Evolutionary conservation across 30 jellyfish, hydroid and myxozoan species (phyloP), one percentile per base, ranked within the genome.

Genomic region (Aurelia coerulea): DNA sequence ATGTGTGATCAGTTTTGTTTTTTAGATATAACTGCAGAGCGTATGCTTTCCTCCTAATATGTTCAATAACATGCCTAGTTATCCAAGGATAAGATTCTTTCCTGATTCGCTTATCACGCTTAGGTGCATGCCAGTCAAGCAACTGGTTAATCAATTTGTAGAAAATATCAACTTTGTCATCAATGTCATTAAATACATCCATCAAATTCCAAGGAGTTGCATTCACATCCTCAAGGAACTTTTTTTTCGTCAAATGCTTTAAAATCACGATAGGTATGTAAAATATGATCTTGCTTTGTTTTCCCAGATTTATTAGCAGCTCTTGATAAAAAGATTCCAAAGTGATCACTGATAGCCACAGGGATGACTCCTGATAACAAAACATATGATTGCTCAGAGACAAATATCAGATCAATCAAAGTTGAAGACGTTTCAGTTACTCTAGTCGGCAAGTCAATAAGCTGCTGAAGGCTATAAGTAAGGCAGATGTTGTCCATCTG

Each of bases 31-130:
- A 50, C 66, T 35, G 35, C 23, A 72, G 66, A 72, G 82, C 82
- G 69, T 59, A 59, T 59, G 69, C 19, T 68, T 68, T 68, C 46
- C 32, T 29, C 46, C 82, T 29, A 72, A 72, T 72, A 35, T 23
- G 82, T 33, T 6, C 82, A 2, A 72, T 17, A 39, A 72, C 82
- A 35, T 23, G 23, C 3, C 82, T 41, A 23, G 64, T 16, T 23
- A 72, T 72, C 82, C 66, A 72, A 35, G 82, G 82, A 72, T 72
- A 35, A 31, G 66, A 72, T 31, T 72, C 82, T 18, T 41, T 72
- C 46, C 82, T 72, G 3, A 50, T 65, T 16, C 82, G 64, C 82
- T 72, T 72, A 16, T 50, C 37, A 16, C 74, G 35, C 32, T 16
- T 15, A 41, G 82, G 82, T 29, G 82, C 68, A 72, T 39, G 82